These are phyloP conservation scores for Creontiades dilutus DNA, from an alignment of 2,888 invertebrate genomes.

Conservation along the genomic window DNA sequence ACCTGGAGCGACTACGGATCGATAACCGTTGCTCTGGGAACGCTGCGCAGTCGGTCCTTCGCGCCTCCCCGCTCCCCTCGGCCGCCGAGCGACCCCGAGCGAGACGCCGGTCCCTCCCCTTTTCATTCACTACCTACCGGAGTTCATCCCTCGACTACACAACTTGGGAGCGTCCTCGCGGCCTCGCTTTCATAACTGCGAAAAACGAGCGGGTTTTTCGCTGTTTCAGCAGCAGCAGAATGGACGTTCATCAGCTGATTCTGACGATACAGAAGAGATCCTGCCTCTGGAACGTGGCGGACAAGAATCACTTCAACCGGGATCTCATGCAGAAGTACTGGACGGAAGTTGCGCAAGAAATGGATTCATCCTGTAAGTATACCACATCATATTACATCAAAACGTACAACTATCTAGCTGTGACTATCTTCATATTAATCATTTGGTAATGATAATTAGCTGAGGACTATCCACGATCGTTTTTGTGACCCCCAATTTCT, in stretches of 20 bases:
- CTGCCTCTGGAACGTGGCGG: slow-evolving; percentile 79
- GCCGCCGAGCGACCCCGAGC: slow-evolving; percentile 65
- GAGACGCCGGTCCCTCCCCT: slow-evolving; percentile 21
- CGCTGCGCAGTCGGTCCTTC: slow-evolving; percentile 63
- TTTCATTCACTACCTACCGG: slow-evolving; percentile 28
- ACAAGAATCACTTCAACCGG: slow-evolving; percentile 79
- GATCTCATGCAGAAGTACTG: slow-evolving; percentile 78
- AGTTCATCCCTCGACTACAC: slow-evolving; percentile 52
- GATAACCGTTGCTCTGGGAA: slow-evolving; percentile 37
- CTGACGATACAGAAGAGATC: slow-evolving; percentile 78
- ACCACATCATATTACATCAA: too few relatives aligned
- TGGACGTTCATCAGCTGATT: slow-evolving; percentile 79
- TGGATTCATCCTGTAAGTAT: slow-evolving; percentile 78
- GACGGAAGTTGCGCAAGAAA: slow-evolving; percentile 78
- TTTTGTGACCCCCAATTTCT: too few relatives aligned
- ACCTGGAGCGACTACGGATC: slow-evolving; percentile 70
- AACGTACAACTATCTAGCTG: too few relatives aligned
- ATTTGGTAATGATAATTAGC: too few relatives aligned
- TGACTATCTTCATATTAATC: too few relatives aligned
- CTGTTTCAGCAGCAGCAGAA: slow-evolving; percentile 75
- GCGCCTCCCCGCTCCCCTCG: slow-evolving; percentile 57
- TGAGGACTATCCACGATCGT: too few relatives aligned
- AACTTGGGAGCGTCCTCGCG: slow-evolving; percentile 11
- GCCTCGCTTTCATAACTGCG: slow-evolving; percentile 43
- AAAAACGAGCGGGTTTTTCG: not conserved